Conservation (phyloP, 1,140 invertebrate species). For the Episyrphus balteatus region DNA sequence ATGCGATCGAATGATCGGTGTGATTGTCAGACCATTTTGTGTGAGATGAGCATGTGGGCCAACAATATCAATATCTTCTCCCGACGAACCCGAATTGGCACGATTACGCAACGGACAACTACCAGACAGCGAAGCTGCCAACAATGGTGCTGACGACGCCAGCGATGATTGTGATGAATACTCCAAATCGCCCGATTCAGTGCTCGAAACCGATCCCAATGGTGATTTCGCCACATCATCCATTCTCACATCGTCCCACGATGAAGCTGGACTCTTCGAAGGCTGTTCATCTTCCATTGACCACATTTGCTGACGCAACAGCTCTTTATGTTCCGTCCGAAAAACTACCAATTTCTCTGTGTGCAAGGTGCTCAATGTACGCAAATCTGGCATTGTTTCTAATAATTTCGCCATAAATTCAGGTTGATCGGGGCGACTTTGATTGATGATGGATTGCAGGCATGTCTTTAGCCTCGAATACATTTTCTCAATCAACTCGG, state of each 20-base stretch:
- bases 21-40: conserved; percentile 53
- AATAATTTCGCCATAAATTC: conserved; percentile 76
- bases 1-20: conserved; percentile 44
- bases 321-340: conserved; percentile 76
- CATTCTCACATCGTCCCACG: conserved; percentile 59
- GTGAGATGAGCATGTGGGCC: conserved; percentile 52
- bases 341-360: conserved; percentile 91
- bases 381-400: conserved; percentile 88
- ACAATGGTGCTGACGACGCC: conserved; percentile 48
- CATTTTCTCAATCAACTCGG: conserved; percentile 85
- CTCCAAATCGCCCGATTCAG: conserved; percentile 48
- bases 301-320: conserved; percentile 58
- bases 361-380: conserved; percentile 90
- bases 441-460: conserved; percentile 74
- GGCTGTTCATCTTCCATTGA: conserved; percentile 50
- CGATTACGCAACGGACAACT: conserved; percentile 52
- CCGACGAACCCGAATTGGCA: conserved; percentile 67
- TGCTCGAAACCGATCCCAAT: conserved; percentile 73
- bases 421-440: conserved; percentile 70
- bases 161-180: conserved; percentile 41
- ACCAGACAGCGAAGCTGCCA: conserved; percentile 66
- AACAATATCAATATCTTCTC: conserved; percentile 54
- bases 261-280: conserved; percentile 45
- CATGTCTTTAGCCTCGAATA: conserved; percentile 77
- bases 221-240: conserved; percentile 74